Evolutionary conservation across 2,888 invertebrate species (phyloP), one percentile per base, ranked within the genome.

Genomic region (Patella caerulea): DNA sequence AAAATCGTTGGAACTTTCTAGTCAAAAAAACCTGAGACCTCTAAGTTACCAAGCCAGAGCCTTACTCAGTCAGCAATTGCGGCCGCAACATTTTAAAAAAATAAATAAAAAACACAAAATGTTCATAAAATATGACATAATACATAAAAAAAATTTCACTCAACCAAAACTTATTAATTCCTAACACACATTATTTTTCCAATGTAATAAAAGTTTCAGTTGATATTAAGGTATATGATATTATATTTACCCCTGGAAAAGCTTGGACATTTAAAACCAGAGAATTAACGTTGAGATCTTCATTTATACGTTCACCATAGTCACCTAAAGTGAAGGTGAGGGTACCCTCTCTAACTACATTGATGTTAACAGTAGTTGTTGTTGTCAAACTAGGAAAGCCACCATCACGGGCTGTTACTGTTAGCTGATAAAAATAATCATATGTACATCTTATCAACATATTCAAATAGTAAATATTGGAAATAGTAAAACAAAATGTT

Each of bases 341-440:
- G 0, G 76, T 71, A 69, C 85, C 85, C 12, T 85, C 85, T 24
- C 89, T 79, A n/a, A 79, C 74, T 3, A 90, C 82, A 12, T 79
- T 80, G n/a, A 90, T 84, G 74, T 88, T 87, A 15, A 90, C 86
- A 52, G 79, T 81, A 14, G 86, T 83, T 2, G 74, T 78, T 45
- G 83, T 80, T 17, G 77, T 76, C 52, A 82, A 78, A 14, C 79
- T 80, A 11, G 89, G 90, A 70, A 83, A 83, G 11, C 89, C 90
- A 15, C 83, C 83, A 80, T 90, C 90, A n/a, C 76, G 76, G 1
- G 88, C 90, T 72, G 79, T 77, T 0, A 90, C 85, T 71, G 81
- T 78, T 34, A 89, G 56, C 88, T 89, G 45, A 45, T 45, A 45
- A 45, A 45, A 52, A 15, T 29, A n/a, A 29, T 29, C 14, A 72